Base-by-base conservation (phyloP, 1,140 invertebrate species). In the Sesamia nonagrioides region DNA sequence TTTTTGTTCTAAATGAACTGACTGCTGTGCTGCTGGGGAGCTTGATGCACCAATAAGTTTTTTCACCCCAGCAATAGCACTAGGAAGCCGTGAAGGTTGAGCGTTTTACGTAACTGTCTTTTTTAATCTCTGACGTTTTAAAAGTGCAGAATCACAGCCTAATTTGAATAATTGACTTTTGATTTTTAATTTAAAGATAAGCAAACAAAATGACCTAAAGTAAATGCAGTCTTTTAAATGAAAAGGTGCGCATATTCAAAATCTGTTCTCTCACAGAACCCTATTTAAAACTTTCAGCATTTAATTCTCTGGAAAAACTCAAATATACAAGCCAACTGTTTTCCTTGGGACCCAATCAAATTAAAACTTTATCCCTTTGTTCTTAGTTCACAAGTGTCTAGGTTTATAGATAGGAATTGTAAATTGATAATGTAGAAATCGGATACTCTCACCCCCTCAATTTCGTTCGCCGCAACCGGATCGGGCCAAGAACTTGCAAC, bases 351-450 rank as follows among this genome's bases (percentile, higher is more conserved):
- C 58, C 56, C 50, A 63, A 75, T 63, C 42, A 63, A 63, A 61
- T 75, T 63, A 77, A 66, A 77, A 66, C 17, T 66, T 27, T 48
- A 33, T 69, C 18, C 21, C 27, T 73, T 54, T 42, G 78, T 69
- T 68, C 74, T 69, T 27, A 54, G 74, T 78, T 81, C 60, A 81
- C 78, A 78, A 76, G 68, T 77, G 42, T 76, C 56, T 80, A 60
- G 60, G 77, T 79, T 54, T 77, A 48, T 84, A 71, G 72, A 73
- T 79, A 58, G 79, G 80, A 85, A 83, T 84, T 83, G 86, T 82
- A 84, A 87, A 80, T 81, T 83, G 83, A 87, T 88, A 85, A 86
- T 84, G 68, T 78, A 82, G 85, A 76, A 89, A 87, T 81, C 79
- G 27, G 82, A 87, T 73, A 77, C 74, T 48, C 79, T 11, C 63